phyloP scores from a whole-genome alignment of 2,888 invertebrate species.

The Peribatodes rhomboidaria region DNA sequence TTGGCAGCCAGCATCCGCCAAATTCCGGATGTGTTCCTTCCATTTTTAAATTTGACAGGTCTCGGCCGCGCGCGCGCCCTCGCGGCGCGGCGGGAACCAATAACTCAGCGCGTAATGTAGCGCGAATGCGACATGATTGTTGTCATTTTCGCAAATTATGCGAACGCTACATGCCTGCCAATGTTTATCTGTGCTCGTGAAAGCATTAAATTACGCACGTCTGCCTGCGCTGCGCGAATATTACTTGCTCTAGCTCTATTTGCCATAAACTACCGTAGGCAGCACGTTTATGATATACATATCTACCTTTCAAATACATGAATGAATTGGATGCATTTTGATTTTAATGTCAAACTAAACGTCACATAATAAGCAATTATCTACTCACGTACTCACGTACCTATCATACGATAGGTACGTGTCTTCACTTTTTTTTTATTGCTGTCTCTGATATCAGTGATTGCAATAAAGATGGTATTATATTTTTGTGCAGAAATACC shows the following conservation, averaged over 20 bases:
- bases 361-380: too few relatives aligned
- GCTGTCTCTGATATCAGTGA: not conserved
- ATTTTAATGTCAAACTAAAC: too few relatives aligned
- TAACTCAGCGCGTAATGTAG: constrained; percentile 80
- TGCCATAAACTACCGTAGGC: constrained; percentile 35
- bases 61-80: constrained; percentile 59
- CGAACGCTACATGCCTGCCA: constrained; percentile 76
- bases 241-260: constrained; percentile 61
- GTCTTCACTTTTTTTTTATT: too few relatives aligned
- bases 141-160: constrained; percentile 84
- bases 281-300: not conserved
- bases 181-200: constrained; percentile 79
- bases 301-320: not conserved
- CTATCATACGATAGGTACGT: too few relatives aligned
- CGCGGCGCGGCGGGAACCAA: constrained; percentile 60
- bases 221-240: constrained; percentile 63
- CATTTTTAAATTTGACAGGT: constrained; percentile 86
- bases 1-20: constrained; percentile 80
- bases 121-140: constrained; percentile 78
- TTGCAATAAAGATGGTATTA: not conserved
- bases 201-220: constrained; percentile 76
- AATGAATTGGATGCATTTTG: too few relatives aligned
- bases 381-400: too few relatives aligned
- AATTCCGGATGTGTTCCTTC: constrained; percentile 82
- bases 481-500: constrained; percentile 90